Base-by-base conservation (phyloP, 2,797 vertebrate species). In the Amazona finschi region DNA sequence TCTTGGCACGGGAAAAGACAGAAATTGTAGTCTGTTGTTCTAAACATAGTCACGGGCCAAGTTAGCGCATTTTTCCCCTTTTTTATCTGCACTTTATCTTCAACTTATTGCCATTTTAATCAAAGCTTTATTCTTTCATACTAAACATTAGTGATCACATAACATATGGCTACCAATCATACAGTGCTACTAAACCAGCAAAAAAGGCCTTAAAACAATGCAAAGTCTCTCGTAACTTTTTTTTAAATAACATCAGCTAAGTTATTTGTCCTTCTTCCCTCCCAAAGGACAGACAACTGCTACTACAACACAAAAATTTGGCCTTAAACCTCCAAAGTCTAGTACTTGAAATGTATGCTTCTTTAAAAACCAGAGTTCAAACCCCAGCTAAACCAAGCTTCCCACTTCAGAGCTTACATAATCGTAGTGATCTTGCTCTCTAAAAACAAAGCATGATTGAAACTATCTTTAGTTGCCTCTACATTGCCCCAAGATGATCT, bases 121-220 rank as follows among this genome's bases (percentile, higher is more conserved):
- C 47, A 43, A 81, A 49, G 36, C 20, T 89, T 84, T 85, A 43
- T 36, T 87, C 30, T 75, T 76, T 46, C 60, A 47, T 30, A 46
- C 14, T 6, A 2, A 31, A 28, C 18, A 76, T 36, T 31, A 66
- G 14, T n/a, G 24, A 58, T 60, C 61, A 60, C 24, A n/a, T 9
- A 47, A 49, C 9, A 76, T 12, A 52, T 0, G 50, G 33, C 33
- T n/a, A 83, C 52, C 5, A 3, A n/a, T 57, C 38, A 71, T 4
- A 75, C 0, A 75, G 9, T 52, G 75, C 11, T 49, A 71, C 24
- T 53, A 64, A 53, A 67, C 13, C 8, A 76, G 75, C 8, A 80
- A 62, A 43, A 95, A 86, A 52, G 46, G 15, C 50, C 44, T 87
- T 83, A 85, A 83, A 76, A 58, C 31, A 92, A 95, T 44, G 46